phyloP scores from a whole-genome alignment of 2,113 vertebrate genomes.

The Pseudopipra pipra region DNA sequence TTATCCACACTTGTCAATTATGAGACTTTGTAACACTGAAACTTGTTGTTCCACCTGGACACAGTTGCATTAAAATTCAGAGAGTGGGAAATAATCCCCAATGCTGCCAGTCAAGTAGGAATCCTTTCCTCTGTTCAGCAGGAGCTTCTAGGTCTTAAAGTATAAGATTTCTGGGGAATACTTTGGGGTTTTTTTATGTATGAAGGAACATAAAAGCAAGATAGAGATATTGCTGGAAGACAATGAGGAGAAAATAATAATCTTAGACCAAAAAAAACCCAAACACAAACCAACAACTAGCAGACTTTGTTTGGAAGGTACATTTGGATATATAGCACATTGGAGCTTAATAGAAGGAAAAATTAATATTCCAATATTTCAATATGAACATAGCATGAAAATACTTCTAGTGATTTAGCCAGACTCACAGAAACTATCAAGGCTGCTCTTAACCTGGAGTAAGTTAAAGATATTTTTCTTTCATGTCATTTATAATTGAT shows the following conservation, averaged over 20 bases:
- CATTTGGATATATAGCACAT: not conserved
- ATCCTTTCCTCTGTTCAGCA: not conserved
- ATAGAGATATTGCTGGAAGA: not conserved
- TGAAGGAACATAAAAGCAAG: not conserved
- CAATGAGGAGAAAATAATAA: not conserved
- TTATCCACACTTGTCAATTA: constrained; percentile 25
- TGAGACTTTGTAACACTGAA: constrained; percentile 6
- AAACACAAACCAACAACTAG: not conserved
- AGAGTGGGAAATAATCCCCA: constrained; percentile 21
- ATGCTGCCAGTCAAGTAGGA: constrained; percentile 28
- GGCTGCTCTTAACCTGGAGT: not conserved
- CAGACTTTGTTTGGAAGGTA: not conserved
- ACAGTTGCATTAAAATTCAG: constrained; percentile 19
- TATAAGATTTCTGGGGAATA: not conserved
- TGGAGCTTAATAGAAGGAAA: not conserved
- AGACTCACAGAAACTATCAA: not conserved
- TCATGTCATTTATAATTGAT: not conserved
- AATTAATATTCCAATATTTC: not conserved
- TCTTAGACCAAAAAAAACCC: not conserved
- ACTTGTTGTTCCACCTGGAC: not conserved
- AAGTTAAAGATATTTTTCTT: not conserved
- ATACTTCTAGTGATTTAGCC: not conserved
- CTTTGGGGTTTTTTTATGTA: not conserved
- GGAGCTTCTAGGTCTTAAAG: not conserved
- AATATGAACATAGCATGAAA: not conserved